A percentile compares a stretch with the other conserved stretches of the same genome.
Evolutionary conservation across 2,797 vertebrate genomes (phyloP).

Genomic region (Sebastes wilsoni): DNA sequence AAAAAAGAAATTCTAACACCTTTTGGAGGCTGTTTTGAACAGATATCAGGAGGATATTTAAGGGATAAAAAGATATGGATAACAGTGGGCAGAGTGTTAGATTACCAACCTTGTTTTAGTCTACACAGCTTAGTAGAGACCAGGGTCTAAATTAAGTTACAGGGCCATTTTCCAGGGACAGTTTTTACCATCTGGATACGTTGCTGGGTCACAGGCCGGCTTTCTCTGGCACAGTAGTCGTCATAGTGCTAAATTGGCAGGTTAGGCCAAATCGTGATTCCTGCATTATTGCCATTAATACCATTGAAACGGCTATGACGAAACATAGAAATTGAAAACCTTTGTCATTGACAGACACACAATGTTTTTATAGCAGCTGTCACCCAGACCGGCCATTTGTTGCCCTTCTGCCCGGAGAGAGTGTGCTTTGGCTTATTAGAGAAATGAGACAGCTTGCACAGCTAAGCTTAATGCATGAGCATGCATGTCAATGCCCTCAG

Average conservation of each 20-base stretch:
- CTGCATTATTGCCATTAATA: not conserved
- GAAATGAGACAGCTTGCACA: not conserved
- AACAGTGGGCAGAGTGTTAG: not conserved
- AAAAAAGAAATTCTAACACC: not conserved
- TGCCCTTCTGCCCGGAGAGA: not conserved
- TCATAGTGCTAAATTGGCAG: not conserved
- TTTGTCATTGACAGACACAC: not conserved
- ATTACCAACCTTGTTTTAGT: not conserved
- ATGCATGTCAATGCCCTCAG: not conserved
- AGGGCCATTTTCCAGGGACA: too few species aligned
- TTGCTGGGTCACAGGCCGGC: too few species aligned
- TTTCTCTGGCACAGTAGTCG: too few species aligned
- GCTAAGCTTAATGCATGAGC: not conserved
- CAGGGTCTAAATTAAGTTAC: too few species aligned
- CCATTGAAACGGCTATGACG: not conserved
- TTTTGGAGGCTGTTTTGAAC: constrained; percentile 1
- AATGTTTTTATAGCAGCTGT: not conserved
- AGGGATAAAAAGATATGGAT: not conserved
- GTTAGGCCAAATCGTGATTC: not conserved
- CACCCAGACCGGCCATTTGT: not conserved
- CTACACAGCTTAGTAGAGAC: not conserved
- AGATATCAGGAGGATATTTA: not conserved
- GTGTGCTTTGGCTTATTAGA: not conserved
- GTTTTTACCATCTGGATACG: too few species aligned
- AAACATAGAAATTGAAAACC: not conserved